phyloP scores from a whole-genome alignment of 1,140 invertebrate genomes.

The Halictus rubicundus region DNA sequence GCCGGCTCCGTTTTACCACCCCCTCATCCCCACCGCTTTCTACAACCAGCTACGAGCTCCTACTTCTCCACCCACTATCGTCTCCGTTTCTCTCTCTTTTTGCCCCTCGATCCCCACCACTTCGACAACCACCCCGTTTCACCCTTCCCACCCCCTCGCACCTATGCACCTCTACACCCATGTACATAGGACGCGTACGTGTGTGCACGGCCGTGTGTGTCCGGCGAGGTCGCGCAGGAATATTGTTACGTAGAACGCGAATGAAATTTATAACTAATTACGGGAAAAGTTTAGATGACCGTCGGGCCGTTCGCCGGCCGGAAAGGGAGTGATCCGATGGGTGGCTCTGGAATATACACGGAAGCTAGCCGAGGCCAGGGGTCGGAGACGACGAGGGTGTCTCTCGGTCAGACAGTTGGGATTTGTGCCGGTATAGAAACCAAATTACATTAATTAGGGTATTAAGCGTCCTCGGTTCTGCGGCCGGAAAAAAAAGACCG shows the following conservation, averaged over 20 bases:
- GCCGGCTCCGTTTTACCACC: constrained; percentile 39
- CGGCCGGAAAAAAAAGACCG: constrained; percentile 38
- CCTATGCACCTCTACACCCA: constrained; percentile 10
- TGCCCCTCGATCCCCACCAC: constrained; percentile 25
- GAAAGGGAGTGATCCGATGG: constrained; percentile 53
- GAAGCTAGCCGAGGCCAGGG: constrained; percentile 22
- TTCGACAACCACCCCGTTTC: background rate
- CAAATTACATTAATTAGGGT: constrained; percentile 73
- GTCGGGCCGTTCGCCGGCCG: constrained; percentile 62
- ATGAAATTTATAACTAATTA: constrained; percentile 80
- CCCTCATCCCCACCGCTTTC: constrained; percentile 21
- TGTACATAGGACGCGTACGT: background rate
- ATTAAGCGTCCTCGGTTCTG: constrained; percentile 64
- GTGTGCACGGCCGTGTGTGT: constrained; percentile 4
- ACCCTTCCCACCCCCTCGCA: background rate
- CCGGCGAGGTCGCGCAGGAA: constrained; percentile 64
- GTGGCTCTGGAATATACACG: constrained; percentile 13
- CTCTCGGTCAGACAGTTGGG: constrained; percentile 38
- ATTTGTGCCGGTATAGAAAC: constrained; percentile 63
- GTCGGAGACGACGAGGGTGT: background rate
- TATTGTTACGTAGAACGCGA: constrained; percentile 74
- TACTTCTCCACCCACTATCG: background rate
- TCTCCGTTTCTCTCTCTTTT: constrained; percentile 45
- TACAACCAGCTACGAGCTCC: too few relatives aligned
- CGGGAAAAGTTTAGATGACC: constrained; percentile 77